Conservation (phyloP, 1,140 invertebrate genomes). For the Drosophila erecta region DNA sequence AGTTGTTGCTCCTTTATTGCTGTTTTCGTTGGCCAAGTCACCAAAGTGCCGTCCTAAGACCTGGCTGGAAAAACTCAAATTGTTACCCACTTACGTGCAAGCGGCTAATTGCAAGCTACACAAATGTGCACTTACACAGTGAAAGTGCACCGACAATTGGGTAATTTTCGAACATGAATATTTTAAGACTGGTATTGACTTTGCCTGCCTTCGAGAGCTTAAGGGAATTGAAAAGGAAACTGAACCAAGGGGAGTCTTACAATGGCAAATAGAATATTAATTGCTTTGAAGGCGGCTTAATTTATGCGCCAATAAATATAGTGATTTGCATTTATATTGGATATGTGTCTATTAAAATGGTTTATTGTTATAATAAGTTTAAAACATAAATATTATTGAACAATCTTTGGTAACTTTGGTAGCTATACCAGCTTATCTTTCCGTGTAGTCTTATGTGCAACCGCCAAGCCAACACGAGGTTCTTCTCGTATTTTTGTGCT, state of each 20-base stretch:
- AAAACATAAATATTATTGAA: too few relatives aligned
- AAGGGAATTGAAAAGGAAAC: too few relatives aligned
- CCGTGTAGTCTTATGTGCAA: background rate
- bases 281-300: too few relatives aligned
- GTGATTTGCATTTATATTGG: too few relatives aligned
- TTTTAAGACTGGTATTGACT: background rate
- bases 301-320: too few relatives aligned
- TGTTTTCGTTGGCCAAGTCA: constrained; percentile 11
- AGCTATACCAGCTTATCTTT: background rate
- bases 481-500: constrained; percentile 25
- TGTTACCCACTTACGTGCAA: constrained; percentile 48
- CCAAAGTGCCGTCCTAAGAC: background rate
- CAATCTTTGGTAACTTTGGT: too few relatives aligned
- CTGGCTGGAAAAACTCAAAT: constrained; percentile 31
- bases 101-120: constrained; percentile 52
- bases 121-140: constrained; percentile 36
- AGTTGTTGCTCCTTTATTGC: constrained; percentile 44
- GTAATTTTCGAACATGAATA: background rate
- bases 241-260: too few relatives aligned
- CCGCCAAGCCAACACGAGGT: background rate
- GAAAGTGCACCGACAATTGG: constrained; percentile 10
- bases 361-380: too few relatives aligned
- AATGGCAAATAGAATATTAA: too few relatives aligned
- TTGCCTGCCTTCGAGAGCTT: background rate
- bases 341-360: too few relatives aligned